Percentiles rank a stretch among this genome's conserved stretches.
These are phyloP conservation scores for Sphaeridia pumilis DNA, from an alignment of 2,888 invertebrate species.

Conservation along the genomic window DNA sequence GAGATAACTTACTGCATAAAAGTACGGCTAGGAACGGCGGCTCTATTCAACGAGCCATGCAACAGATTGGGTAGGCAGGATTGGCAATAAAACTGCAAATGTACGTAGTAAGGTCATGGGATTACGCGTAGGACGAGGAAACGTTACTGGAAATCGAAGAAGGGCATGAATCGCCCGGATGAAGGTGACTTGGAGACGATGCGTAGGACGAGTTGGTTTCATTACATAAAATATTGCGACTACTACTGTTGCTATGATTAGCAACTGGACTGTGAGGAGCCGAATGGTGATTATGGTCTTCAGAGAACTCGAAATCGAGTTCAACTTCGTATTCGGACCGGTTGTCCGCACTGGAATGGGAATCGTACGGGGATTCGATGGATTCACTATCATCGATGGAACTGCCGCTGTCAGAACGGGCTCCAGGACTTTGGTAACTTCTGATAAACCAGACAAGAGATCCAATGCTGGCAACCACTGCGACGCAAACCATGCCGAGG, in stretches of 20 bases:
- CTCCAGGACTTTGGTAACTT: slow-evolving; percentile 20
- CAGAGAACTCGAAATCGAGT: slow-evolving; percentile 36
- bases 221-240: not conserved
- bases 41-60: no score
- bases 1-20: no score
- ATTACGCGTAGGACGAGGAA: slow-evolving; percentile 10
- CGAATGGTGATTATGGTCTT: slow-evolving; percentile 24
- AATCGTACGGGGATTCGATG: slow-evolving; percentile 13
- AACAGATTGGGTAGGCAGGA: no score
- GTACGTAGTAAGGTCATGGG: no score
- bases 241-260: slow-evolving; percentile 1
- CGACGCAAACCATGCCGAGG: slow-evolving; percentile 34
- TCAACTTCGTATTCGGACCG: slow-evolving; percentile 34
- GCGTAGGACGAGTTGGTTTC: not conserved
- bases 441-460: slow-evolving; percentile 35
- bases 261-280: not conserved
- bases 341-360: slow-evolving; percentile 24
- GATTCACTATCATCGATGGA: slow-evolving; percentile 21
- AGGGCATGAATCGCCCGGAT: not conserved
- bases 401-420: not conserved
- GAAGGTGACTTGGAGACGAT: not conserved
- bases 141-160: slow-evolving; percentile 1
- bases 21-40: no score
- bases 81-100: no score
- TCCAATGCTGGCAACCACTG: slow-evolving; percentile 30